Percentiles rank a stretch among this genome's conserved stretches.
Conservation (phyloP, 2,113 vertebrate genomes). For the Amia ocellicauda region DNA sequence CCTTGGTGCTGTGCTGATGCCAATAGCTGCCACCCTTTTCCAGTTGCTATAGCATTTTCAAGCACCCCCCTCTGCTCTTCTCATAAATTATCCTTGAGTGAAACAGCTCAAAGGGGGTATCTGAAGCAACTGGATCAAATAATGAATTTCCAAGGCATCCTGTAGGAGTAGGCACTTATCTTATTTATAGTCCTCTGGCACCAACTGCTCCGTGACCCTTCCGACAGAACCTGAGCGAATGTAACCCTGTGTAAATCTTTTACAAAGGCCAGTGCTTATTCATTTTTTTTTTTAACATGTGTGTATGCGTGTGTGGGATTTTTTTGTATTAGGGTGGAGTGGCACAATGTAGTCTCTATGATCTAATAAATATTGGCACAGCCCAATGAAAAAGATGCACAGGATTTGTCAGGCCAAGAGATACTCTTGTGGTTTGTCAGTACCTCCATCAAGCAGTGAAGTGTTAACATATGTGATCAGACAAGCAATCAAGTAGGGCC, state of each 20-base stretch:
- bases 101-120: conserved; percentile 84
- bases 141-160: conserved; percentile 73
- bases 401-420: conserved; percentile 84
- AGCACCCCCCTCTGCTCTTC: conserved; percentile 94
- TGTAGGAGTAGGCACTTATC: conserved; percentile 79
- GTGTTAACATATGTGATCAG: conserved; percentile 91
- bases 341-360: conserved; percentile 72
- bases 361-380: conserved; percentile 87
- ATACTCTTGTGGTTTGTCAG: conserved; percentile 81
- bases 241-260: conserved; percentile 74
- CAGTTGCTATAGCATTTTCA: conserved; percentile 99
- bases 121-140: conserved; percentile 76
- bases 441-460: conserved; percentile 84
- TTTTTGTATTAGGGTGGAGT: conserved; percentile 33
- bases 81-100: conserved; percentile 99
- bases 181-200: conserved; percentile 78
- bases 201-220: conserved; percentile 72
- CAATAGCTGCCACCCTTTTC: conserved; percentile 60
- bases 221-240: conserved; percentile 70
- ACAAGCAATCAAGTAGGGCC: conserved; percentile 78
- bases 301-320: background rate
- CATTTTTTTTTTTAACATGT: conserved; percentile 15
- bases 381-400: conserved; percentile 79
- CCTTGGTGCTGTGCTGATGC: conserved; percentile 47
- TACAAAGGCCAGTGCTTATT: conserved; percentile 30